Evolutionary conservation across 2,113 vertebrate genomes (phyloP).

Genomic region (Chunga burmeisteri): DNA sequence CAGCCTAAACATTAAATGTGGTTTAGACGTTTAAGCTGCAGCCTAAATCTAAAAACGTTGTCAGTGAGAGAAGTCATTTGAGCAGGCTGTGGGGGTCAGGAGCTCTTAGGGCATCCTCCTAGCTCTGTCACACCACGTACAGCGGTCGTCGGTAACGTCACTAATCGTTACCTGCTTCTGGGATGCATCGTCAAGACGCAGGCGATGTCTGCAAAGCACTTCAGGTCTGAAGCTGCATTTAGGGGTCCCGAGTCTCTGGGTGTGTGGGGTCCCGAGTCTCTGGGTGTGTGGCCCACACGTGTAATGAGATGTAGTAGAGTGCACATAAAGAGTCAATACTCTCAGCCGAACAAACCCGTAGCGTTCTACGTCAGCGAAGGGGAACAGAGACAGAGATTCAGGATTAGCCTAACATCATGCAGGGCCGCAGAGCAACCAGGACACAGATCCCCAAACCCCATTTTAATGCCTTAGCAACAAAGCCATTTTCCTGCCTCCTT

Average conservation of each 20-base stretch:
- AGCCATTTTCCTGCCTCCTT: not conserved
- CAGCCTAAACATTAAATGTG: not conserved
- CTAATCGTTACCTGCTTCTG: not conserved
- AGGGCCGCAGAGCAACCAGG: no score
- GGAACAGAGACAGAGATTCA: not conserved
- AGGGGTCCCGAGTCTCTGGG: not conserved
- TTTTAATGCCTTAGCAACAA: not conserved
- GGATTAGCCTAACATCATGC: not conserved
- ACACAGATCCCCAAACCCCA: not conserved
- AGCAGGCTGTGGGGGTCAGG: not conserved
- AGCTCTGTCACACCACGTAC: fast-evolving
- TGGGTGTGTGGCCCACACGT: not conserved
- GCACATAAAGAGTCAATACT: not conserved
- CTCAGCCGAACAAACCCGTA: fast-evolving
- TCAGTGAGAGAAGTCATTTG: not conserved
- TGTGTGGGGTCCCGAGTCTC: no score
- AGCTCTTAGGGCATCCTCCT: not conserved
- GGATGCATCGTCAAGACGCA: fast-evolving
- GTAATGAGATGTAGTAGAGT: fast-evolving
- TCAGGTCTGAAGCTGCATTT: not conserved
- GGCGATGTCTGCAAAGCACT: not conserved
- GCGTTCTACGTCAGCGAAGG: not conserved
- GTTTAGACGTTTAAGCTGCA: not conserved
- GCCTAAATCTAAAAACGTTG: not conserved
- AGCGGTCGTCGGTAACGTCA: fast-evolving